Evolutionary conservation across 2,888 invertebrate species (phyloP), one percentile per base, ranked within the genome.

Genomic region (Lepidochrysops patricia): DNA sequence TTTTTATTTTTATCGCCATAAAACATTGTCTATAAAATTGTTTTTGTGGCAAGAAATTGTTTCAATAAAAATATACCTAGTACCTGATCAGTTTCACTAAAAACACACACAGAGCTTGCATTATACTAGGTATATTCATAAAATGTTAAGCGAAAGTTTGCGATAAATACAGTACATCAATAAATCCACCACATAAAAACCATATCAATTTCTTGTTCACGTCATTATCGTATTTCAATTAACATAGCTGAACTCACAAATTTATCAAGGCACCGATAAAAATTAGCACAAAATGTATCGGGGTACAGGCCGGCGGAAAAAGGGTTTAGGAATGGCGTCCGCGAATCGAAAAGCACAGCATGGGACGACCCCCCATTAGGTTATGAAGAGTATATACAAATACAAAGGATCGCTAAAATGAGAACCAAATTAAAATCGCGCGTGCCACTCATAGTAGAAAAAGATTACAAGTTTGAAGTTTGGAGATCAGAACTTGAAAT

Each of bases 341-440:
- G 54, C 54, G 54, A 54, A 54, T 54, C 54, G 54, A 54, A 54
- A 54, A 54, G 54, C 54, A 9, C 54, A 29, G 54, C 54, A 54
- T 54, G 54, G 29, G 54, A 54, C 29, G 54, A 29, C 54, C 54
- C 54, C 54, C 54, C 27, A 29, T 54, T 19, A 27, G 9, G 54
- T 54, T 54, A 29, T 32, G 54, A 32, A 32, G 29, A 9, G 19
- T 49, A 25, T 25, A 49, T 49, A 49, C 23, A 15, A n/a, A 15
- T 32, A 54, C 9, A 54, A 15, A 54, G 15, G 49, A n/a, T 26
- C 26, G 25, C 25, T 50, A 50, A 50, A 50, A 43, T 43, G 15
- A 43, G 19, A 9, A 9, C 19, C 43, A 43, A 43, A 43, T 43
- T 43, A 23, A 43, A 43, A 43, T 23, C 19, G 23, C 43, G 43